phyloP scores from a whole-genome alignment of 2,888 invertebrate genomes.

The Polyommatus icarus region DNA sequence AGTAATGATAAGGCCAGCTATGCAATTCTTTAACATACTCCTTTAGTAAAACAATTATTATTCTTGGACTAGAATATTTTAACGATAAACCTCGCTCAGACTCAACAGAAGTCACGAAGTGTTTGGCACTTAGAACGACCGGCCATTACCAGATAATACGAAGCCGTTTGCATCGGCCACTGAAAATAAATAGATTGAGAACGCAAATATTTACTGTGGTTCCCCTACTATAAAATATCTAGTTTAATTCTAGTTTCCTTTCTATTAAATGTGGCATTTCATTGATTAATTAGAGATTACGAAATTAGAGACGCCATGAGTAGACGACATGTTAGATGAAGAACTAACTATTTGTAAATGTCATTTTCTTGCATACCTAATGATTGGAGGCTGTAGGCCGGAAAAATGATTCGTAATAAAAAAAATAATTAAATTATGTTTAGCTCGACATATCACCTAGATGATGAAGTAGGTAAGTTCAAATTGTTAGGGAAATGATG shows the following conservation, averaged over 20 bases:
- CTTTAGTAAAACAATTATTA: not conserved
- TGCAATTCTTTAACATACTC: not conserved
- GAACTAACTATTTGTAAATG: too few relatives aligned
- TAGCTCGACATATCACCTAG: too few relatives aligned
- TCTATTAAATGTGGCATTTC: too few relatives aligned
- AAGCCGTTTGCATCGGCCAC: slow-evolving; percentile 58
- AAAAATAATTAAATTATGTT: too few relatives aligned
- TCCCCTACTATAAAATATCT: not conserved
- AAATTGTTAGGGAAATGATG: too few relatives aligned
- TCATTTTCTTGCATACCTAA: too few relatives aligned
- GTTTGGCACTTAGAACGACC: slow-evolving; percentile 27
- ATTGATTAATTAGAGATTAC: too few relatives aligned
- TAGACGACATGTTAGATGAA: too few relatives aligned
- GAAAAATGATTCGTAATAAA: too few relatives aligned
- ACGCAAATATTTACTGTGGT: slow-evolving; percentile 5
- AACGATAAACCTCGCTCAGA: not conserved
- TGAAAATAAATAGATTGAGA: slow-evolving; percentile 32
- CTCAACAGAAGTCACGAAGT: slow-evolving; percentile 26
- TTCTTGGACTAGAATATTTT: not conserved
- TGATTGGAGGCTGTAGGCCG: too few relatives aligned
- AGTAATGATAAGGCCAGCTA: not conserved
- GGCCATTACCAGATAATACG: slow-evolving; percentile 64
- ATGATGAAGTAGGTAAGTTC: too few relatives aligned
- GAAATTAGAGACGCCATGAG: too few relatives aligned
- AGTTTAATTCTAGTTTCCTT: not conserved